phyloP scores from a whole-genome alignment of 2,888 invertebrate genomes.

The Peribatodes rhomboidaria region DNA sequence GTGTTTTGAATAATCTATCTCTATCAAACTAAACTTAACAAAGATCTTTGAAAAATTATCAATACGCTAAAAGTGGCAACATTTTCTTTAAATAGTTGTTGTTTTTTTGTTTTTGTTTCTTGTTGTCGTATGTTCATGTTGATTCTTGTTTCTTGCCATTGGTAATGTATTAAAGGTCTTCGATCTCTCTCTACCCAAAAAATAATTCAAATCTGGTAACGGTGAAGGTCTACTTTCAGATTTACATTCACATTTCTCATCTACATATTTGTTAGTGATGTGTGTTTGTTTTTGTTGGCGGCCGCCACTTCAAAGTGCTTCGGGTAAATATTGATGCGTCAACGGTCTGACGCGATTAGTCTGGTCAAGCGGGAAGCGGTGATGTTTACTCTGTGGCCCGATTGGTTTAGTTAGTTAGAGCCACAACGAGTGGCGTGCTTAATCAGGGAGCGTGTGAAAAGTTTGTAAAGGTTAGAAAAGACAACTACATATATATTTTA shows the following conservation, averaged over 20 bases:
- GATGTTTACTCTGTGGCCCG: not conserved
- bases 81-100: too few relatives aligned
- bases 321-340: conserved; percentile 29
- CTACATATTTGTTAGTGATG: not conserved
- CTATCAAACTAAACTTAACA: too few relatives aligned
- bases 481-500: too few relatives aligned
- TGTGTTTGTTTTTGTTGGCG: conserved; percentile 29
- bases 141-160: too few relatives aligned
- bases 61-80: too few relatives aligned
- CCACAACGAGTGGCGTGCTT: not conserved
- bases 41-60: too few relatives aligned
- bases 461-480: not conserved
- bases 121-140: too few relatives aligned
- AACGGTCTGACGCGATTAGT: conserved; percentile 17
- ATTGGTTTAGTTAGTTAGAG: not conserved
- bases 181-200: too few relatives aligned
- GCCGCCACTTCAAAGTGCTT: conserved; percentile 24
- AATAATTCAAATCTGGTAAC: not conserved
- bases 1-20: too few relatives aligned
- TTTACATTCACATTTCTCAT: not conserved
- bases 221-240: not conserved
- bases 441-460: not conserved
- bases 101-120: too few relatives aligned
- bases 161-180: too few relatives aligned
- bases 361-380: conserved; percentile 10